These are phyloP conservation scores for Eugnorisma glareosa DNA, from an alignment of 2,888 invertebrate species.

Conservation along the genomic window DNA sequence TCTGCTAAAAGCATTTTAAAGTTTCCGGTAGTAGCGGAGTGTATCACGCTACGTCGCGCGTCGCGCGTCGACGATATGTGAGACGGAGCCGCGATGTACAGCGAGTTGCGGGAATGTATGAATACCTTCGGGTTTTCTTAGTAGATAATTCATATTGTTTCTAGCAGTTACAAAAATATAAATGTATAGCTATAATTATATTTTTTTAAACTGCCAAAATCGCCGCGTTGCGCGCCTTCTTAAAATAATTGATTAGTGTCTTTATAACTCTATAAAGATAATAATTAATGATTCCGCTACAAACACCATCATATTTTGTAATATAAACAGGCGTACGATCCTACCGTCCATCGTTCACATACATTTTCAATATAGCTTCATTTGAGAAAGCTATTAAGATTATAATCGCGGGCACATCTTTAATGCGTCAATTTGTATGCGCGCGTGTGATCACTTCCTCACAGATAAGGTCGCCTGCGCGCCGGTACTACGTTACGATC, in stretches of 20 bases:
- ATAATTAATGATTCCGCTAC: not conserved
- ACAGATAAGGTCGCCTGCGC: constrained; percentile 79
- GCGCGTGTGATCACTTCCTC: constrained; percentile 80
- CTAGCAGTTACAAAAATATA: not conserved
- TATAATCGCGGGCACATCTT: constrained; percentile 76
- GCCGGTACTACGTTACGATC: constrained; percentile 60
- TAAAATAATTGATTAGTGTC: too few relatives aligned
- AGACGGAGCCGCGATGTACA: not conserved
- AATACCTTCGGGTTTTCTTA: not conserved
- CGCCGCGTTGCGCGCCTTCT: not conserved
- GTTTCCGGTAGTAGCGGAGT: constrained; percentile 53
- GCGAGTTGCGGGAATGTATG: not conserved
- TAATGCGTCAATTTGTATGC: constrained; percentile 87
- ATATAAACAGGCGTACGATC: constrained; percentile 11
- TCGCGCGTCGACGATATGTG: not conserved
- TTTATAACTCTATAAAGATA: not conserved
- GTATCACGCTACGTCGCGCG: constrained; percentile 10
- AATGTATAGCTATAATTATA: not conserved
- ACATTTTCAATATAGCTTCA: constrained; percentile 83
- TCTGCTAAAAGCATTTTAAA: constrained; percentile 73
- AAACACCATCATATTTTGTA: constrained; percentile 10
- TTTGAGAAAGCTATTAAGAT: constrained; percentile 82
- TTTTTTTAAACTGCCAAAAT: not conserved
- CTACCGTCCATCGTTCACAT: constrained; percentile 56
- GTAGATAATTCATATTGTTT: constrained; percentile 7